phyloP scores from a whole-genome alignment of 2,888 invertebrate species.

The Deilephila porcellus region DNA sequence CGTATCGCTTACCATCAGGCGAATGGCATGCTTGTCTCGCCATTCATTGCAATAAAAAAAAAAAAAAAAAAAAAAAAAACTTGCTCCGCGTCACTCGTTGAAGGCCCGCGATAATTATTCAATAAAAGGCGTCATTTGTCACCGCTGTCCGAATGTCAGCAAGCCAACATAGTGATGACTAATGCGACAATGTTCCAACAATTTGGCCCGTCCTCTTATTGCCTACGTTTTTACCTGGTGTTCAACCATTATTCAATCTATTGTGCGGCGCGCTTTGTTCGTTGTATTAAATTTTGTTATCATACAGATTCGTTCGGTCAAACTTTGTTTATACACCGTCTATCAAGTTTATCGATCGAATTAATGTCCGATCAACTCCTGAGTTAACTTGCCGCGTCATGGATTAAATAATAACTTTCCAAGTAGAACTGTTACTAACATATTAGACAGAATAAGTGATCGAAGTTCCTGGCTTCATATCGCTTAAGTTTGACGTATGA shows the following conservation, averaged over 20 bases:
- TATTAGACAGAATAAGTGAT: conserved; percentile 28
- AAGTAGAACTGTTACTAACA: conserved; percentile 29
- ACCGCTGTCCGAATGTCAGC: conserved; percentile 75
- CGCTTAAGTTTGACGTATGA: conserved; percentile 24
- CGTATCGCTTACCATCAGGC: too few species aligned
- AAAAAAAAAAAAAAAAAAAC: too few species aligned
- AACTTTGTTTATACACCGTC: conserved; percentile 46
- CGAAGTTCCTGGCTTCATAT: conserved; percentile 30
- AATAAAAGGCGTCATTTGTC: conserved; percentile 81
- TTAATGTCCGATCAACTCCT: conserved; percentile 40
- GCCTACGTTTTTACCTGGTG: conserved; percentile 78
- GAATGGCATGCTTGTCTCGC: too few species aligned
- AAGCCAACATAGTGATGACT: conserved; percentile 79
- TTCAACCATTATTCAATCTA: conserved; percentile 75
- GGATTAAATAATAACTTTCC: conserved; percentile 49
- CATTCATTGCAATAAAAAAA: too few species aligned
- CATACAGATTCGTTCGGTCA: conserved; percentile 49
- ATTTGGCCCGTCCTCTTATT: conserved; percentile 75
- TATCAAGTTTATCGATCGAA: conserved; percentile 43
- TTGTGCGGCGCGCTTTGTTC: conserved; percentile 67
- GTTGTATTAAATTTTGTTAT: conserved; percentile 55
- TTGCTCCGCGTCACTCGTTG: conserved; percentile 57
- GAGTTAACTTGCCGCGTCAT: conserved; percentile 42
- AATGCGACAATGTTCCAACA: conserved; percentile 75
- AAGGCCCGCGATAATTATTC: conserved; percentile 74